Evolutionary conservation across 2,888 invertebrate species (phyloP), one percentile per base, ranked within the genome.

Genomic region (Drosophila rubida): DNA sequence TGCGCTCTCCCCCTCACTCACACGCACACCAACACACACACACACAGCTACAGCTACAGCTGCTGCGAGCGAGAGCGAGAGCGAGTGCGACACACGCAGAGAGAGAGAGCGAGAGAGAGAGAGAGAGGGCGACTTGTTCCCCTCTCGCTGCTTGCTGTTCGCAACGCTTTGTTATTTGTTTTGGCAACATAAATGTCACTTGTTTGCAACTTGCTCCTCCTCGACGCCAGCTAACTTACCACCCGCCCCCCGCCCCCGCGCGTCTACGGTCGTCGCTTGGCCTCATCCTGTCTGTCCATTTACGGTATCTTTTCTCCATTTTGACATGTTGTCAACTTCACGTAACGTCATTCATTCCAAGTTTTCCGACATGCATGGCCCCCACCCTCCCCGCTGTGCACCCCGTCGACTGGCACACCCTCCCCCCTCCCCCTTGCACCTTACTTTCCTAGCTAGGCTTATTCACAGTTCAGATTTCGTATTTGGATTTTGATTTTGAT

Each of bases 101-200:
- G 41, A 1, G n/a, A 30, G 19, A 3, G 11, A 30, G 22, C 13
- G 9, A 37, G 16, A 30, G 9, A 48, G 30, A 1, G 22, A 11
- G 14, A 37, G 16, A 30, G 9, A 48, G 30, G 1, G 22, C 8
- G 14, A 13, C 55, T 7, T 42, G 23, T 7, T 42, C 27, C 32
- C 27, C n/a, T 39, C 50, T 22, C 16, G 16, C 39, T 32, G 13
- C 61, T 51, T 42, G n/a, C n/a, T 19, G 19, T 27, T 44, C 48
- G 37, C 53, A 63, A 35, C 37, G 72, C 54, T 66, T 85, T 82
- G 86, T 87, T 86, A 86, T 81, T 82, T 81, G 86, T 88, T 88
- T 82, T 82, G 82, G 86, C 83, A 83, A 86, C 86, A 82, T 82
- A 86, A 82, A 83, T 86, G 86, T 82, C 86, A 86, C 80, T 82